phyloP scores from a whole-genome alignment of 2,888 invertebrate genomes.

The Meiosimyza decipiens region DNA sequence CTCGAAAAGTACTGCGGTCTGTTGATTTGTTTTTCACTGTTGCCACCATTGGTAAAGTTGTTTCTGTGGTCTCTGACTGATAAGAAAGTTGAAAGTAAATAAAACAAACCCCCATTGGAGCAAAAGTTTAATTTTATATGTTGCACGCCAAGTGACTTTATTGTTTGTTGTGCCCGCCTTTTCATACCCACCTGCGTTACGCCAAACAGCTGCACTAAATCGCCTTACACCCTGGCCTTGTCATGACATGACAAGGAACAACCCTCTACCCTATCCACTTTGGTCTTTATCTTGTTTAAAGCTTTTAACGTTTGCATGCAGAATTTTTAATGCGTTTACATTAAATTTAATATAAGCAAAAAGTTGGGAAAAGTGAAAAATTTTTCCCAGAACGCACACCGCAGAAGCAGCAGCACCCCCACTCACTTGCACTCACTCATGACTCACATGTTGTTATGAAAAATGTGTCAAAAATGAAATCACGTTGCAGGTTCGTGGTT shows the following conservation, averaged over 20 bases:
- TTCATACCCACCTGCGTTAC: too few species aligned
- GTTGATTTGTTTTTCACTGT: slow-evolving; percentile 4
- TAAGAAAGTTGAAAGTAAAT: slow-evolving; percentile 3
- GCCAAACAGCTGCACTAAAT: neutral
- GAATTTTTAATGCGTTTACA: slow-evolving; percentile 34
- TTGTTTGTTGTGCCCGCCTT: too few species aligned
- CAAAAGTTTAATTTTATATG: slow-evolving; percentile 40
- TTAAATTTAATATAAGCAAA: slow-evolving; percentile 33
- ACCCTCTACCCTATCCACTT: slow-evolving; percentile 4
- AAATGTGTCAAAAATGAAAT: slow-evolving; percentile 36
- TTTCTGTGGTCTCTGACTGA: slow-evolving; percentile 6
- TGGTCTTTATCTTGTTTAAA: slow-evolving; percentile 8
- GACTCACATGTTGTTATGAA: slow-evolving; percentile 14
- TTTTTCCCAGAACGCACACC: neutral
- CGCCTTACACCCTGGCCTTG: neutral
- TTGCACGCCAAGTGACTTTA: slow-evolving; percentile 10
- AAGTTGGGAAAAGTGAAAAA: slow-evolving; percentile 17
- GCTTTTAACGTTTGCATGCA: slow-evolving; percentile 10
- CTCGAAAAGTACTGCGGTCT: neutral
- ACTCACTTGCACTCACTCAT: slow-evolving; percentile 5
- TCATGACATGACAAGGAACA: slow-evolving; percentile 6
- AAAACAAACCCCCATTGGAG: slow-evolving; percentile 13
- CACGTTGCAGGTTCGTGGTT: slow-evolving; percentile 32
- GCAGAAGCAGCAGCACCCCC: neutral
- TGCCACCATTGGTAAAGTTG: too few species aligned